Conservation (phyloP, 1,140 invertebrate genomes). For the Dreissena rostriformis region DNA sequence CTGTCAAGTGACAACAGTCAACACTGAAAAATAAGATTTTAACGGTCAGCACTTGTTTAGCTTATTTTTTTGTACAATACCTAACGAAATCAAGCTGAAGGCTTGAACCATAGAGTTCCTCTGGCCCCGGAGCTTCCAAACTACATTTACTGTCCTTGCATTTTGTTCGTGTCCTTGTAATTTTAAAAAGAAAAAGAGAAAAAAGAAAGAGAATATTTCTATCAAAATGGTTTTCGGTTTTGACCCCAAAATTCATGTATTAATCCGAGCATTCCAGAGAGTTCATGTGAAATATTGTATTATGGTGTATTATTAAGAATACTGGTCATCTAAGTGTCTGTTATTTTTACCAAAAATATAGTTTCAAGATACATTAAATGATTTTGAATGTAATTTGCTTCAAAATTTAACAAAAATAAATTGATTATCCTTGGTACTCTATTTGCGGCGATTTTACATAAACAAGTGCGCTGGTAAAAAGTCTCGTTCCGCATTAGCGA, state of each 20-base stretch:
- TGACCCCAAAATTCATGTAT: not conserved
- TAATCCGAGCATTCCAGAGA: not conserved
- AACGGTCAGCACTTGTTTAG: not conserved
- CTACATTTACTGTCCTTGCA: constrained; percentile 68
- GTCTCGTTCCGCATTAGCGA: constrained; percentile 41
- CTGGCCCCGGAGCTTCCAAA: constrained; percentile 64
- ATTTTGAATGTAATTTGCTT: no score
- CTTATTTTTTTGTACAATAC: constrained; percentile 8
- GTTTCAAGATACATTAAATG: no score
- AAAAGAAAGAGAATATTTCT: constrained; percentile 38
- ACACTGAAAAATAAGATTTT: no score
- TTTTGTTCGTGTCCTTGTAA: constrained; percentile 63
- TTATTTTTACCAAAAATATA: no score
- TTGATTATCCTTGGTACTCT: no score
- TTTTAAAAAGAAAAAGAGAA: constrained; percentile 55
- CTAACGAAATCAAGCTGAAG: constrained; percentile 54
- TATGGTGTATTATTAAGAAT: no score
- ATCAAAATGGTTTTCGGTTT: constrained; percentile 49
- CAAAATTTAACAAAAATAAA: no score
- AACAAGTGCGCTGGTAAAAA: constrained; percentile 33
- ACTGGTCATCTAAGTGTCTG: not conserved
- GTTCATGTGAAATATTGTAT: constrained; percentile 17
- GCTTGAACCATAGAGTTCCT: constrained; percentile 63
- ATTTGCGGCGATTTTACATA: not conserved
- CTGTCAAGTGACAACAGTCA: no score